These are phyloP conservation scores for Dryobotodes eremita DNA, from an alignment of 2,888 invertebrate species.

Conservation along the genomic window DNA sequence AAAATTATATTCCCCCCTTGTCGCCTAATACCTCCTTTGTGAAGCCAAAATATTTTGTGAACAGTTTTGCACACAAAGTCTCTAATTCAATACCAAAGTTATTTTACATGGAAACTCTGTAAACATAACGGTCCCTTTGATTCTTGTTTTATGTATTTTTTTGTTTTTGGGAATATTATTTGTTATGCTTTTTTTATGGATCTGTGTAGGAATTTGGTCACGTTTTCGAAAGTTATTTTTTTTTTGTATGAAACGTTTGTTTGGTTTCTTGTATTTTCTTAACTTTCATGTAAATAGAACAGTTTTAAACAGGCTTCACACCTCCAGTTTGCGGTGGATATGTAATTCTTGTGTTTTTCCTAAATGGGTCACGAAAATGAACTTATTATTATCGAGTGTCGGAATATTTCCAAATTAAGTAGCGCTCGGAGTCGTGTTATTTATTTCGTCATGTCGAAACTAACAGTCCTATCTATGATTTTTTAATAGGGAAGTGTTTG, in stretches of 20 bases:
- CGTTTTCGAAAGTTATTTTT: slow-evolving; percentile 22
- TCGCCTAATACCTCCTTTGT: slow-evolving; percentile 87
- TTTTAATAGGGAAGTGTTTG: neutral
- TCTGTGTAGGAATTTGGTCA: neutral
- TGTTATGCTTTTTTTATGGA: slow-evolving; percentile 2
- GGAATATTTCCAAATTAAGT: neutral
- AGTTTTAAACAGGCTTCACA: neutral
- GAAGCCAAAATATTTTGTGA: slow-evolving; percentile 89
- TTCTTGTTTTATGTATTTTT: slow-evolving; percentile 58
- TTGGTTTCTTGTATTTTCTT: slow-evolving; percentile 26
- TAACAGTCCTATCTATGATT: neutral
- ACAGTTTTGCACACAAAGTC: slow-evolving; percentile 90
- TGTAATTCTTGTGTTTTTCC: neutral
- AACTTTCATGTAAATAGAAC: neutral
- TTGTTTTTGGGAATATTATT: slow-evolving; percentile 25
- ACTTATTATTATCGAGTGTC: neutral
- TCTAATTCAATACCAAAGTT: slow-evolving; percentile 85
- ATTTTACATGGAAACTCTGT: slow-evolving; percentile 67
- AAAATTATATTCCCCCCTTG: slow-evolving; percentile 72
- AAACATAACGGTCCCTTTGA: slow-evolving; percentile 64
- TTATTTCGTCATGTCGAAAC: neutral
- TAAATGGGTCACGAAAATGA: neutral
- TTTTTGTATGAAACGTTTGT: slow-evolving; percentile 17
- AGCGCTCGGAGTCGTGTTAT: neutral
- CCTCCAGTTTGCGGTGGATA: neutral